These are phyloP conservation scores for Polyommatus icarus DNA, from an alignment of 2,888 invertebrate species.

Conservation along the genomic window DNA sequence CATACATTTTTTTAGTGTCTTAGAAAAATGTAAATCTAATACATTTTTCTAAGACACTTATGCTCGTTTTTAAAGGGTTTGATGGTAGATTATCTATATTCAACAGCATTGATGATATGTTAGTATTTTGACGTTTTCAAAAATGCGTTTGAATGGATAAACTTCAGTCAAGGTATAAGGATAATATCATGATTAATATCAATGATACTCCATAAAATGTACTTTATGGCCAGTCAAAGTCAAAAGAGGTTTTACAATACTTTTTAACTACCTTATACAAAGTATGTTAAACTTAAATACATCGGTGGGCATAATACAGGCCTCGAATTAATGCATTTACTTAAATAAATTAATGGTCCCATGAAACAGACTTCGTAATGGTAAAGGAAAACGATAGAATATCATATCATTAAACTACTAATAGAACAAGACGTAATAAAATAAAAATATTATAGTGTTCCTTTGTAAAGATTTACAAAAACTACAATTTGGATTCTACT, in stretches of 20 bases:
- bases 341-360: conserved; percentile 33
- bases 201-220: background rate
- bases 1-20: no score
- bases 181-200: background rate
- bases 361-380: conserved; percentile 33
- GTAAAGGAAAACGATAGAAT: conserved; percentile 25
- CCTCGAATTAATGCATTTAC: conserved; percentile 31
- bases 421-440: background rate
- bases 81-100: no score
- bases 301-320: conserved; percentile 23
- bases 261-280: conserved; percentile 33
- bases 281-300: conserved; percentile 28
- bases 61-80: no score
- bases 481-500: conserved; percentile 34
- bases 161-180: no score
- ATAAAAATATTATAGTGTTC: background rate
- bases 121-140: no score
- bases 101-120: no score
- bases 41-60: no score
- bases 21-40: no score
- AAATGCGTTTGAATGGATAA: no score
- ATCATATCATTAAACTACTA: conserved; percentile 11
- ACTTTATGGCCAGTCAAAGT: conserved; percentile 27
- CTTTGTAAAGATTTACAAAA: conserved; percentile 33
- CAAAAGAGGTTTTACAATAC: conserved; percentile 31